A percentile compares a stretch with the other conserved stretches of the same genome.
phyloP scores from a whole-genome alignment of 2,797 vertebrate genomes.

The Liasis olivaceus region DNA sequence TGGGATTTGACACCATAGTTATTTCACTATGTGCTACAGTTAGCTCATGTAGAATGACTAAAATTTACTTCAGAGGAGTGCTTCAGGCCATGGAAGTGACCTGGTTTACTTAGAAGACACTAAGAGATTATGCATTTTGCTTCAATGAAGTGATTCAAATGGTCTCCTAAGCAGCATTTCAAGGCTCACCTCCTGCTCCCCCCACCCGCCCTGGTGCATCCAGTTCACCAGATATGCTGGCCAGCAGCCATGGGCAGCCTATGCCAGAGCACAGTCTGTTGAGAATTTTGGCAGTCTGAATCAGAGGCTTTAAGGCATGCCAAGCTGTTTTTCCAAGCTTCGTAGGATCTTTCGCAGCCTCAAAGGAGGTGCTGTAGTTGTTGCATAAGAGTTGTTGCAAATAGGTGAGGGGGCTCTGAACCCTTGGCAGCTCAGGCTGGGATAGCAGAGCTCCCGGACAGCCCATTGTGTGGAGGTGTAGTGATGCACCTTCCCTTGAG shows the following conservation, averaged over 20 bases:
- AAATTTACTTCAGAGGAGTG: not conserved
- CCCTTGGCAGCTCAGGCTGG: not conserved
- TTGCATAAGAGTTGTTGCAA: no score
- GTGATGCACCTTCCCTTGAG: not conserved
- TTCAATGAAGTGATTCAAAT: not conserved
- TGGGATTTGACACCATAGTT: not conserved
- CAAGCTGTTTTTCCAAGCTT: not conserved
- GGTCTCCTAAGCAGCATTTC: not conserved
- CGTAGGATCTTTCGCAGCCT: not conserved
- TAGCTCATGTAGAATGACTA: not conserved
- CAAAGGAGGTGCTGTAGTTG: not conserved
- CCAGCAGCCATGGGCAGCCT: not conserved
- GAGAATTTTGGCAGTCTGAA: not conserved
- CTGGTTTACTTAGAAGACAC: not conserved
- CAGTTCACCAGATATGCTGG: not conserved
- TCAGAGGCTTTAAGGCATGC: not conserved
- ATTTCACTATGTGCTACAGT: not conserved
- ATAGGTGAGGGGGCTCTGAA: not conserved
- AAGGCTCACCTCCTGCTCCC: not conserved
- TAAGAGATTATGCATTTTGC: not conserved
- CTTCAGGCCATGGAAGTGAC: not conserved
- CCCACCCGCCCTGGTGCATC: not conserved
- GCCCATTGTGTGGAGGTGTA: not conserved
- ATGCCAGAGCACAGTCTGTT: not conserved
- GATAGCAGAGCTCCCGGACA: not conserved